phyloP scores from a whole-genome alignment of 2,113 vertebrate species.

The Python bivittatus region DNA sequence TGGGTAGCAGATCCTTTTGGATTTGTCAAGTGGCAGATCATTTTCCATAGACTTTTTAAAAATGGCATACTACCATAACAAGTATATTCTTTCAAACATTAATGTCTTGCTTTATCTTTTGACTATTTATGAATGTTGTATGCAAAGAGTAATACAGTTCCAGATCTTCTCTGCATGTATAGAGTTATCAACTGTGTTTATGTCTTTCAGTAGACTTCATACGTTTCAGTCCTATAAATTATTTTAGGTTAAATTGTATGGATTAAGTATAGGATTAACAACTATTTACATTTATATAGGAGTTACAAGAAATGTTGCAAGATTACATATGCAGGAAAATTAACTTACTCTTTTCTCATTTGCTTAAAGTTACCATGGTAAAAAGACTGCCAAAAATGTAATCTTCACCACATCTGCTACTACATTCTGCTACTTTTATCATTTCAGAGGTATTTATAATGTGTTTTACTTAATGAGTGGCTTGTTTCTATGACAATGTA shows the following conservation, averaged over 20 bases:
- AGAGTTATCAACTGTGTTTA: not conserved
- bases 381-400: not conserved
- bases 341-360: not conserved
- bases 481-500: not conserved
- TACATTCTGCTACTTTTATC: not conserved
- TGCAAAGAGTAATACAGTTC: not conserved
- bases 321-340: not conserved
- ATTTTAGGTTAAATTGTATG: accelerated
- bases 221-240: not conserved
- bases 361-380: not conserved
- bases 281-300: accelerated
- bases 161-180: constrained; percentile 31
- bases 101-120: constrained; percentile 37
- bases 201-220: not conserved
- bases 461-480: not conserved
- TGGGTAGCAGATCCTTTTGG: not conserved
- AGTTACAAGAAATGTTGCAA: accelerated
- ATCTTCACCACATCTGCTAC: not conserved
- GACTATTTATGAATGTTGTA: constrained; percentile 10
- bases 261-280: not conserved
- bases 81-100: constrained; percentile 2
- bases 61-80: not conserved
- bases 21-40: not conserved
- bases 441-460: not conserved
- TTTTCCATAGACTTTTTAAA: not conserved